phyloP scores from a whole-genome alignment of 2,797 vertebrate genomes.

The Epinephelus coioides region DNA sequence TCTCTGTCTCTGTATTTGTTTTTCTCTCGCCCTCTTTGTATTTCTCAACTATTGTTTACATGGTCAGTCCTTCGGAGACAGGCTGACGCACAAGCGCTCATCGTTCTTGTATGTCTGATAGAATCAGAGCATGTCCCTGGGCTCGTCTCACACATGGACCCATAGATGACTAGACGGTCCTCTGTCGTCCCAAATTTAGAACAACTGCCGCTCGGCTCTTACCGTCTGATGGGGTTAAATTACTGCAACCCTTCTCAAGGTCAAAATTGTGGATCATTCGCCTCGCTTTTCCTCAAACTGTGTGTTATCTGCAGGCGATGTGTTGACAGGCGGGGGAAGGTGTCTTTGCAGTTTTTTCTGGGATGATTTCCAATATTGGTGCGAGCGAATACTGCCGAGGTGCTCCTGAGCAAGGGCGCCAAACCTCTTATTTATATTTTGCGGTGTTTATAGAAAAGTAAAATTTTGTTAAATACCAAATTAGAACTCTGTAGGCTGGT shows the following conservation, averaged over 20 bases:
- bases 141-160: constrained; percentile 51
- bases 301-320: constrained; percentile 33
- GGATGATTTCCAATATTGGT: constrained; percentile 37
- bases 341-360: constrained; percentile 19
- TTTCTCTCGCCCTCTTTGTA: neutral
- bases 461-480: neutral
- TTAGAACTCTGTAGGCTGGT: neutral
- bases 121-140: constrained; percentile 63
- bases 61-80: constrained; percentile 38
- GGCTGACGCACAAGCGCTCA: neutral
- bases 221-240: constrained; percentile 68
- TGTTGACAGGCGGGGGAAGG: constrained; percentile 37
- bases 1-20: neutral
- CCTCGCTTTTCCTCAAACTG: constrained; percentile 31
- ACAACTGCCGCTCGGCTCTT: constrained; percentile 63
- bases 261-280: constrained; percentile 48
- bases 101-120: constrained; percentile 42
- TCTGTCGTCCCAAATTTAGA: constrained; percentile 64
- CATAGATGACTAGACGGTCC: constrained; percentile 39
- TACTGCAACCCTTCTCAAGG: constrained; percentile 66
- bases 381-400: constrained; percentile 16
- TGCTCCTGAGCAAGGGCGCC: constrained; percentile 3
- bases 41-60: constrained; percentile 17
- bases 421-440: neutral
- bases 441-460: neutral